phyloP scores from a whole-genome alignment of 35 echinoderm and acorn worm species.

The Stichopus chloronotus region DNA sequence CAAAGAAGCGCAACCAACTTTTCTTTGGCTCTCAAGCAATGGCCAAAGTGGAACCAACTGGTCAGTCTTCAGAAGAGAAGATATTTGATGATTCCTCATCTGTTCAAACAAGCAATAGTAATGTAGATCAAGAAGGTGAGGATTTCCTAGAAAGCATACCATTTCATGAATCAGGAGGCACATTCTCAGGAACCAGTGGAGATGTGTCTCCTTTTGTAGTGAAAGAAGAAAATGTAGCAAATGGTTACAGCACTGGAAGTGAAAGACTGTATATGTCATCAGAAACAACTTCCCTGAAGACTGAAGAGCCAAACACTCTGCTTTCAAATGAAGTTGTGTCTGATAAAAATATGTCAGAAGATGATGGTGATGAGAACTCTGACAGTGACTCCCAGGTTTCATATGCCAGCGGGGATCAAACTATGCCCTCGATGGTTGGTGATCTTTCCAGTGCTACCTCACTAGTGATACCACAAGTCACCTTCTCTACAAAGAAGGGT shows the following conservation, averaged over 20 bases:
- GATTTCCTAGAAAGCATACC: background rate
- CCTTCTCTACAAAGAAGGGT: conserved; percentile 53
- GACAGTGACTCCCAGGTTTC: conserved; percentile 23
- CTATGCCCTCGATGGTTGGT: background rate
- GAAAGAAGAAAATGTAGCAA: background rate
- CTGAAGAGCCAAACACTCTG: background rate
- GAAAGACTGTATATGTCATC: background rate
- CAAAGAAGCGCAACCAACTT: conserved; percentile 56
- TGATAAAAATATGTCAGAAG: conserved; percentile 32
- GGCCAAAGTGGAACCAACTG: background rate
- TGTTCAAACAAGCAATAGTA: background rate
- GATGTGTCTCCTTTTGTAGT: background rate
- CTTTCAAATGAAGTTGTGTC: background rate
- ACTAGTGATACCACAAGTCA: conserved; percentile 22
- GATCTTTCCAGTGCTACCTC: background rate
- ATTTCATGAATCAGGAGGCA: background rate
- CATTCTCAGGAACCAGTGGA: background rate
- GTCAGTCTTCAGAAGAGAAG: background rate
- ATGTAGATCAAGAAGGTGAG: background rate
- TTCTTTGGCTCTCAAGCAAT: conserved; percentile 22
- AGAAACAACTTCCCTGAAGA: background rate
- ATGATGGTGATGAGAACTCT: conserved; percentile 38
- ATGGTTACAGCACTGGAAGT: background rate
- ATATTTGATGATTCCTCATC: background rate
- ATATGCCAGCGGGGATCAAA: background rate